Base-by-base conservation (phyloP, 2,888 invertebrate species). In the Bellardia pandia region DNA sequence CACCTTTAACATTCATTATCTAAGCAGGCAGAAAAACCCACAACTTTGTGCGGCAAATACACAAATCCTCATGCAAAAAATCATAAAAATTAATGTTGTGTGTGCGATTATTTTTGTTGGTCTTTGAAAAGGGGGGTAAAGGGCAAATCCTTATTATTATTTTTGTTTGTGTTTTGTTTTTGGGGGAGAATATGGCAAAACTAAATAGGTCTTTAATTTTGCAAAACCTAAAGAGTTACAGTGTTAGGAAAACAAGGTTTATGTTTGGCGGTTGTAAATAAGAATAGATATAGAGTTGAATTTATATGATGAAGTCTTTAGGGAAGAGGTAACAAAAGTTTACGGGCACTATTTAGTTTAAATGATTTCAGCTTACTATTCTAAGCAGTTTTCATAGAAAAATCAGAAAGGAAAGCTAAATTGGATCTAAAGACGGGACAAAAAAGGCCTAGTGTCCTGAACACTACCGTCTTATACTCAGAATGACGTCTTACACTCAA, bases 1-100 rank as follows among this genome's bases (percentile, higher is more conserved):
- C 60, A 83, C 76, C 79, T 86, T 84, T 51, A 83, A 80, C 76
- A 79, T 79, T 79, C 66, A 84, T 86, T 76, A 77, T 80, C 60
- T 69, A 72, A 77, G 72, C 72, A 51, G 75, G 60, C 7, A 40
- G 4, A 60, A 37, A 42, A 83, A 23, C 37, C n/a, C 9, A 51
- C 33, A 40, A 62, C 37, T 8, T 72, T 11, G 69, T 23, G 37
- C 14, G 23, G 42, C 7, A 30, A 13, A 14, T 6, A 37, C 7
- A 45, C 9, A 78, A 14, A 58, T n/a, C 11, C 13, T 11, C 8
- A 62, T 9, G 58, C 51, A 66, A 14, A 30, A 83, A 33, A 42
- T 40, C 6, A 69, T 62, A 69, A 42, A 76, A 72, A 42, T 64
- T 64, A 53, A 71, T 80, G 58, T 68, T 58, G 42, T 45, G 23